Evolutionary conservation across 2,888 invertebrate genomes (phyloP).

Genomic region (Catonia carolina): DNA sequence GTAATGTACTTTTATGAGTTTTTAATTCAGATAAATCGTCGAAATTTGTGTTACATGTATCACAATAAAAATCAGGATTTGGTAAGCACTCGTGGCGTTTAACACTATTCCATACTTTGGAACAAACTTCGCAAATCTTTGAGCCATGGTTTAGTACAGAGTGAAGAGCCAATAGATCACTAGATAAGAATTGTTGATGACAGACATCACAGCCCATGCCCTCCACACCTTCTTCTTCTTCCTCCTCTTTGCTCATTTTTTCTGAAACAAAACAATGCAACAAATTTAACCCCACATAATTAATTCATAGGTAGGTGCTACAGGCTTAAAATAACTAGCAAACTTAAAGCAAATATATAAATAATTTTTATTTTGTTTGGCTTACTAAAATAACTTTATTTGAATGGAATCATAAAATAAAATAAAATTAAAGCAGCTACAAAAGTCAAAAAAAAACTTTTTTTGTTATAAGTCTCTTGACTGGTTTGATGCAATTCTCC

Average conservation of each 20-base stretch:
- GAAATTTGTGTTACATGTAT: not conserved
- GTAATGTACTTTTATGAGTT: not conserved
- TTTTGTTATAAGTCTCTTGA: too few species aligned
- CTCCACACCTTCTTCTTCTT: not conserved
- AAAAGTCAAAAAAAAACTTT: too few species aligned
- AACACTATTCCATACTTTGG: not conserved
- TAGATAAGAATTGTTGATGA: not conserved
- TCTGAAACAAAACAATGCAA: not conserved
- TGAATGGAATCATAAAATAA: too few species aligned
- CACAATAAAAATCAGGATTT: not conserved
- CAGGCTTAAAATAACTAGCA: too few species aligned
- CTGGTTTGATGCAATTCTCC: too few species aligned
- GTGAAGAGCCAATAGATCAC: not conserved
- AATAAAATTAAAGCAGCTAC: too few species aligned
- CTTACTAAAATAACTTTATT: too few species aligned
- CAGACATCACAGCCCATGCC: not conserved
- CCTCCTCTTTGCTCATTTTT: slow-evolving; percentile 1
- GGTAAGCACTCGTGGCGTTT: not conserved
- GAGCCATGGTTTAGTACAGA: slow-evolving; percentile 4
- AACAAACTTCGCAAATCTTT: not conserved
- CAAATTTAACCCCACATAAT: not conserved
- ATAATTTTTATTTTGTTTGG: too few species aligned
- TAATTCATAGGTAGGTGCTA: not conserved
- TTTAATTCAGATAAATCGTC: not conserved
- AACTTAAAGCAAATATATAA: too few species aligned